Evolutionary conservation across 2,888 invertebrate species (phyloP), one percentile per base, ranked within the genome.

Genomic region (Drosophila merina): DNA sequence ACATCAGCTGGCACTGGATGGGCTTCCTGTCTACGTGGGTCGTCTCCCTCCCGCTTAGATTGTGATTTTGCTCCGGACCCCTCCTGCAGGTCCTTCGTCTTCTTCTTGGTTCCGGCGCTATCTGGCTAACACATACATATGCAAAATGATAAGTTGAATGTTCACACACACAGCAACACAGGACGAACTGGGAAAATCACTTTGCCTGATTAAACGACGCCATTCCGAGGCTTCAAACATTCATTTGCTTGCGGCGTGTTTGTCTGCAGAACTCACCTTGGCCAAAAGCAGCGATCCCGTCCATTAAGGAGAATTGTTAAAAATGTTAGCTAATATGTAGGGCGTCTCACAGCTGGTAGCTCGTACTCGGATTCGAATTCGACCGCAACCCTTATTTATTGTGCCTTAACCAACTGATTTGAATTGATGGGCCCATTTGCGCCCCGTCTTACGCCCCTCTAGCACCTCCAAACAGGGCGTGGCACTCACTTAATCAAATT

Each of bases 171-270:
- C 20, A 42, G 14, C 14, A 14, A 14, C 9, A 12, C 38, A 72
- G 49, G 58, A 44, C 50, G 51, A 55, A 51, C 62, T 51, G 68
- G 56, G 38, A 60, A 88, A 88, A 85, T 89, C 85, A 88, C 89
- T 85, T 88, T 85, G 79, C 69, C 89, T 85, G 85, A 85, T 85
- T 88, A 85, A 85, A 88, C 86, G 86, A 74, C 83, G 79, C 75
- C 83, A 75, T 69, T 57, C 69, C 64, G 14, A 14, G 1, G 83
- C 25, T 52, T 58, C 44, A 56, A 64, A 55, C 69, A 50, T 54
- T 68, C 50, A 49, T 67, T 66, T 38, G 30, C 50, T 40, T 25
- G 30, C 36, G 31, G n/a, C 10, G 12, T 49, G 33, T 10, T n/a
- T 9, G 44, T 44, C 44, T 44, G 44, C 25, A 5, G 3, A 28